phyloP scores from a whole-genome alignment of 2,888 invertebrate species.

The Glomeris marginata region DNA sequence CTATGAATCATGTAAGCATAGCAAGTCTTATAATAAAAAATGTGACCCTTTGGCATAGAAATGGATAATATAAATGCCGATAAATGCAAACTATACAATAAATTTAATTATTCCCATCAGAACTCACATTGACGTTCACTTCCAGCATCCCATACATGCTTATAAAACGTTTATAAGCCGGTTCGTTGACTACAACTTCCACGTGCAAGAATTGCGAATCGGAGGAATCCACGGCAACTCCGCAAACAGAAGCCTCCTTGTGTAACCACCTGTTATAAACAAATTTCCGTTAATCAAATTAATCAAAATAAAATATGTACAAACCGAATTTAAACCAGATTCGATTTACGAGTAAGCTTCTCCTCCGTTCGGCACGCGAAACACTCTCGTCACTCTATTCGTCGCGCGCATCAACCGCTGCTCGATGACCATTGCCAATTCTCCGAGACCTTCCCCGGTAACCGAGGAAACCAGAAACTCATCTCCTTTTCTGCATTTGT shows the following conservation, averaged over 20 bases:
- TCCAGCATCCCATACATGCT: too few species aligned
- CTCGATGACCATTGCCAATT: conserved; percentile 34
- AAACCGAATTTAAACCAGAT: too few species aligned
- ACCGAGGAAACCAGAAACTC: conserved; percentile 35
- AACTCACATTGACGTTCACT: too few species aligned
- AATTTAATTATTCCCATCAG: too few species aligned
- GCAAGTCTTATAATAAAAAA: too few species aligned
- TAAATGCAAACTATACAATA: too few species aligned
- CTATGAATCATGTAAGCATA: too few species aligned
- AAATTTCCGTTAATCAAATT: conserved; percentile 1
- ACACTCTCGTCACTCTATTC: conserved; percentile 36
- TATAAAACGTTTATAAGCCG: too few species aligned
- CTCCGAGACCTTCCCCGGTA: conserved; percentile 33
- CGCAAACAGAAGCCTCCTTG: conserved; percentile 44
- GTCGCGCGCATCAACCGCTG: conserved; percentile 38
- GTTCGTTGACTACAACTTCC: too few species aligned
- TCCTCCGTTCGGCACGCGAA: conserved; percentile 45
- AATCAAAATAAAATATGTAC: background rate
- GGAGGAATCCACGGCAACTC: conserved; percentile 33
- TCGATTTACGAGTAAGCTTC: conserved; percentile 32
- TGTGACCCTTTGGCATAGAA: too few species aligned
- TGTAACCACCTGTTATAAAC: conserved; percentile 40
- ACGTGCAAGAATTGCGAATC: conserved; percentile 1
- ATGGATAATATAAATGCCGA: too few species aligned
- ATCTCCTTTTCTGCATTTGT: conserved; percentile 18